Conservation (phyloP, 2,797 vertebrate genomes). For the Sebastes oblongus region DNA sequence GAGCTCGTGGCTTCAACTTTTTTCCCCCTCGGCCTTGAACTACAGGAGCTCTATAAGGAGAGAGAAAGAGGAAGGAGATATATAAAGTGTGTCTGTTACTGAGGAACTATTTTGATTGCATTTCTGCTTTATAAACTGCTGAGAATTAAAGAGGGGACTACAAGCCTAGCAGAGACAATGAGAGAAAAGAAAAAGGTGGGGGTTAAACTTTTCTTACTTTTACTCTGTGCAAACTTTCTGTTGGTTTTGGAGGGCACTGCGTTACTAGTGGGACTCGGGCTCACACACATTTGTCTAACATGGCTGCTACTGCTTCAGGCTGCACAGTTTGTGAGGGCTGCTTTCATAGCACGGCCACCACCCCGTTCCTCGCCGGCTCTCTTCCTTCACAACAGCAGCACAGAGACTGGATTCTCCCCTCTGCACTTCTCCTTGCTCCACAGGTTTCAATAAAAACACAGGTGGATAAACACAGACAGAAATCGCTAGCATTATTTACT, state of each 20-base stretch:
- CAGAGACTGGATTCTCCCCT: slow-evolving; percentile 27
- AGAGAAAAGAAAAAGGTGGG: slow-evolving; percentile 69
- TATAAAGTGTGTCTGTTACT: slow-evolving; percentile 65
- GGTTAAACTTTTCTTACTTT: slow-evolving; percentile 71
- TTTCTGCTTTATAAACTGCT: slow-evolving; percentile 62
- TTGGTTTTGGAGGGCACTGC: slow-evolving; percentile 33
- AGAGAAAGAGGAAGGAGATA: slow-evolving; percentile 67
- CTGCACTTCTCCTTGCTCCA: slow-evolving; percentile 20
- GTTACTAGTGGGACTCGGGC: slow-evolving; percentile 35
- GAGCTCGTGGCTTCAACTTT: slow-evolving; percentile 71
- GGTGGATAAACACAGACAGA: slow-evolving; percentile 11
- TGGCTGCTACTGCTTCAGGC: slow-evolving; percentile 64
- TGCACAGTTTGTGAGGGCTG: slow-evolving; percentile 55
- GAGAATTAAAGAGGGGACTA: slow-evolving; percentile 61
- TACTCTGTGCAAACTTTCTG: slow-evolving; percentile 58
- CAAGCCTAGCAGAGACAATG: slow-evolving; percentile 68
- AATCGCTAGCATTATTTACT: slow-evolving; percentile 21
- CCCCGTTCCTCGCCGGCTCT: slow-evolving; percentile 50
- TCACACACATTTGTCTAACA: slow-evolving; percentile 58
- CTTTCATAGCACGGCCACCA: slow-evolving; percentile 60
- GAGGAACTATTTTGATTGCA: slow-evolving; percentile 67
- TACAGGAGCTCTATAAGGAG: slow-evolving; percentile 58
- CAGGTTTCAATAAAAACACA: slow-evolving; percentile 46
- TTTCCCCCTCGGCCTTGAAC: slow-evolving; percentile 65
- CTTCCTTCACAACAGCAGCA: slow-evolving; percentile 32